Base-by-base conservation (phyloP, 2,888 invertebrate genomes). In the Agrotis puta region DNA sequence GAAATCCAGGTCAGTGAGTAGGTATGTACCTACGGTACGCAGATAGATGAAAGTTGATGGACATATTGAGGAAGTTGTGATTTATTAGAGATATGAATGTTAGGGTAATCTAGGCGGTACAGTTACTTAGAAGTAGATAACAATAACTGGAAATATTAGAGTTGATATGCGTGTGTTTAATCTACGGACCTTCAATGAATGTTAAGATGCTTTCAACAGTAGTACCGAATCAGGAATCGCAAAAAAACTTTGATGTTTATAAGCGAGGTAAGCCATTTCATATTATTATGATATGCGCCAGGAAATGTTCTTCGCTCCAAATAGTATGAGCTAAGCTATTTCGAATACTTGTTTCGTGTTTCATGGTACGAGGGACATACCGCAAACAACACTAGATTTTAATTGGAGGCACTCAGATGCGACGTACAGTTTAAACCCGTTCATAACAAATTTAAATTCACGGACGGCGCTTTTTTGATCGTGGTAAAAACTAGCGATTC, bases 1-100 rank as follows among this genome's bases (percentile, higher is more conserved):
- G 63, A 85, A 84, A 92, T 92, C 85, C 87, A 88, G 92, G 93
- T 87, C 92, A 90, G 88, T 88, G 88, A 89, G 85, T 89, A 86
- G 66, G 77, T 87, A 86, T 67, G 77, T 87, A 78, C 59, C 0
- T 45, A 54, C 24, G 33, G 64, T 59, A 73, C 77, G 57, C 69
- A 81, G 70, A 73, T 78, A 81, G 86, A 89, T 86, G 89, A 91
- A 92, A 91, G 90, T 89, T 85, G 85, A 86, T 82, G 66, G 73
- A 76, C 75, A 79, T 84, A 83, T 85, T 76, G 82, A 82, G 84
- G 85, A 87, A 86, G 87, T 80, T 85, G 81, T 85, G 84, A 85
- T 85, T 84, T 87, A 86, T 81, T 69, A 67, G 43, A 45, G 48
- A 59, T 61, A 57, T 68, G 56, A 65, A 22, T 22, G 47, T n/a